A percentile compares a stretch with the other conserved stretches of the same genome.
Conservation (phyloP, 2,113 vertebrate genomes). For the Cololabis saira region DNA sequence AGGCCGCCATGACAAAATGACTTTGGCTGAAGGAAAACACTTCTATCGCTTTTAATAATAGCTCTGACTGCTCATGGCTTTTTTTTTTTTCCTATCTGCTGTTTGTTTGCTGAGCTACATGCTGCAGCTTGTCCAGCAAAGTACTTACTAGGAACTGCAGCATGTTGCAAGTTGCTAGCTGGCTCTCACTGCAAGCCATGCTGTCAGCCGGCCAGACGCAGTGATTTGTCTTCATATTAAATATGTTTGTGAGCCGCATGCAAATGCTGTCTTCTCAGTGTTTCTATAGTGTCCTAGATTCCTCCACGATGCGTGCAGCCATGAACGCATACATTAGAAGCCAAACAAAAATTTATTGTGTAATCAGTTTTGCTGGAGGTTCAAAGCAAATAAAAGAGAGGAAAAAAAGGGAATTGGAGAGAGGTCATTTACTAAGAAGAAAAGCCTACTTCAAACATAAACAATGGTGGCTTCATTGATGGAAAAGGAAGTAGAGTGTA, state of each 20-base stretch:
- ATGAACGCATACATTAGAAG: conserved; percentile 35
- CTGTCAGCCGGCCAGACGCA: conserved; percentile 71
- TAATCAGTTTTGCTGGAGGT: conserved; percentile 70
- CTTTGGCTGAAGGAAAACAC: conserved; percentile 55
- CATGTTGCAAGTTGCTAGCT: conserved; percentile 63
- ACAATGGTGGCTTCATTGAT: conserved; percentile 73
- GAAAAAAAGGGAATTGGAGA: conserved; percentile 53
- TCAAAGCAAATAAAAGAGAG: conserved; percentile 64
- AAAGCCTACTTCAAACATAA: conserved; percentile 75
- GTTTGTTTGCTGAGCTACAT: conserved; percentile 73
- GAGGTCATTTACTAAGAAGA: conserved; percentile 69
- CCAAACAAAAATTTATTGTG: conserved; percentile 63
- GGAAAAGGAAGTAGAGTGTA: conserved; percentile 68
- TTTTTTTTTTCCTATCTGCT: conserved; percentile 18
- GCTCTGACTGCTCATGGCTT: conserved; percentile 56
- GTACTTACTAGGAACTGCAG: conserved; percentile 49
- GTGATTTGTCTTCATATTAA: conserved; percentile 82
- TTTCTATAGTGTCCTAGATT: conserved; percentile 63
- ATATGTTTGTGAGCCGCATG: conserved; percentile 76
- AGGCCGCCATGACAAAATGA: conserved; percentile 43
- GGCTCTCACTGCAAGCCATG: conserved; percentile 54
- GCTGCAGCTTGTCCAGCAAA: conserved; percentile 67
- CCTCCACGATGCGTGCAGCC: conserved; percentile 28
- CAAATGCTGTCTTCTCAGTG: conserved; percentile 70
- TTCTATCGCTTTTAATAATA: conserved; percentile 75